Percentiles rank a stretch among this genome's conserved stretches.
phyloP scores from a whole-genome alignment of 2,113 vertebrate species.

The Morone chrysops region DNA sequence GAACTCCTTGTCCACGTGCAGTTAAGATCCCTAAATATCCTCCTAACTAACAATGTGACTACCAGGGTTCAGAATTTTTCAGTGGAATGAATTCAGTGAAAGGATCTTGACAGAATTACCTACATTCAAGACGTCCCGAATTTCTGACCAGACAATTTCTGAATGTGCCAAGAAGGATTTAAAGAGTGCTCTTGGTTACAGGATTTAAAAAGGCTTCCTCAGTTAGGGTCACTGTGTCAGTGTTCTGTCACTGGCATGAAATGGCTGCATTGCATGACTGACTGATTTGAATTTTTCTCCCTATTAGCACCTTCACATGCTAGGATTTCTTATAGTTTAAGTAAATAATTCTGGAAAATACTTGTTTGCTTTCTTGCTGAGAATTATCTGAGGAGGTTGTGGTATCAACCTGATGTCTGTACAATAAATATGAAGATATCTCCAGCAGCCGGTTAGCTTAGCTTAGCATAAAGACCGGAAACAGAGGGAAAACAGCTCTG shows the following conservation, averaged over 20 bases:
- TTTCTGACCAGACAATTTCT: slow-evolving; percentile 5
- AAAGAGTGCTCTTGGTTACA: slow-evolving; percentile 13
- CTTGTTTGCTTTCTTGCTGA: not conserved
- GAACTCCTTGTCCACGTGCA: no score
- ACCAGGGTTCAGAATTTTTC: not conserved
- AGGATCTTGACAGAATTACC: slow-evolving; percentile 22
- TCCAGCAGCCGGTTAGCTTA: not conserved
- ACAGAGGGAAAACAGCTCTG: not conserved
- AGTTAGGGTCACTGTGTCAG: not conserved
- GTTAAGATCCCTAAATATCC: not conserved
- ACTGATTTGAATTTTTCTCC: not conserved
- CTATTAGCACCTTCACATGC: not conserved
- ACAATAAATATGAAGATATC: not conserved
- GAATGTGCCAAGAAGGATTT: slow-evolving; percentile 29
- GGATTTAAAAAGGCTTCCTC: slow-evolving; percentile 9
- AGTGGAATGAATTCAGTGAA: not conserved
- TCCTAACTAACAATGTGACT: not conserved
- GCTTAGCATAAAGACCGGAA: not conserved
- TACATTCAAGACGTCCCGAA: not conserved
- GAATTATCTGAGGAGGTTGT: not conserved
- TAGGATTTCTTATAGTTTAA: not conserved
- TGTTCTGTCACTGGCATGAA: not conserved
- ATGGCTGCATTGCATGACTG: not conserved
- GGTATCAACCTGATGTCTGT: no score
- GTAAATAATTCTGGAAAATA: not conserved